Conservation (phyloP, 2,113 vertebrate genomes). For the Scopus umbretta region DNA sequence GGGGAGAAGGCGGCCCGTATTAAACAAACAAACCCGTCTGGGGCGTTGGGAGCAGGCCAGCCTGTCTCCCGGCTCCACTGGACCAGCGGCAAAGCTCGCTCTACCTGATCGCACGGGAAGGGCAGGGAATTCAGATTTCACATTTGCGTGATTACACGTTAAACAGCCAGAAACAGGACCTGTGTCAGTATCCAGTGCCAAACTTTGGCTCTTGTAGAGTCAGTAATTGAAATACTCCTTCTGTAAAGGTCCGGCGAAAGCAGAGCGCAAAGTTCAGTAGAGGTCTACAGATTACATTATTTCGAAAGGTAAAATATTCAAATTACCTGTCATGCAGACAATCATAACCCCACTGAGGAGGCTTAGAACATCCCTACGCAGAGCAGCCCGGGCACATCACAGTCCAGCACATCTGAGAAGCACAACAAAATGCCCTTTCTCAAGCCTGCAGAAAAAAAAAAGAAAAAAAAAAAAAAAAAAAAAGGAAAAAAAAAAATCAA, state of each 20-base stretch:
- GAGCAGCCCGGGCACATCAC: neutral
- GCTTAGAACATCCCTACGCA: neutral
- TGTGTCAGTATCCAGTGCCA: neutral
- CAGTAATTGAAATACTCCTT: neutral
- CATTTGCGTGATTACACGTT: neutral
- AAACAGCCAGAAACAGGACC: neutral
- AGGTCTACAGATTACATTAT: neutral
- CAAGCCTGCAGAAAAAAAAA: neutral
- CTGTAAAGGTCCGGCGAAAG: neutral
- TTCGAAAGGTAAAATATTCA: neutral
- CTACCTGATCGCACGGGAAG: neutral
- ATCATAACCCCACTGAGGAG: neutral
- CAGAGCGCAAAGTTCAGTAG: neutral
- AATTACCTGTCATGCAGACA: neutral
- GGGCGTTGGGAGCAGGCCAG: neutral
- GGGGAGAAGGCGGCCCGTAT: neutral
- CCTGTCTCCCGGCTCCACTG: neutral
- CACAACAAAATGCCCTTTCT: neutral
- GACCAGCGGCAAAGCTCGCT: neutral
- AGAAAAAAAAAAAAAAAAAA: fast-evolving
- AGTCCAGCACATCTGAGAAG: neutral
- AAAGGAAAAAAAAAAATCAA: fast-evolving
- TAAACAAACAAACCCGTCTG: neutral
- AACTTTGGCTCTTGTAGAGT: neutral
- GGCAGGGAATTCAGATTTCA: neutral